Evolutionary conservation across 2,888 invertebrate genomes (phyloP), one percentile per base, ranked within the genome.

Genomic region (Endomychus coccineus): DNA sequence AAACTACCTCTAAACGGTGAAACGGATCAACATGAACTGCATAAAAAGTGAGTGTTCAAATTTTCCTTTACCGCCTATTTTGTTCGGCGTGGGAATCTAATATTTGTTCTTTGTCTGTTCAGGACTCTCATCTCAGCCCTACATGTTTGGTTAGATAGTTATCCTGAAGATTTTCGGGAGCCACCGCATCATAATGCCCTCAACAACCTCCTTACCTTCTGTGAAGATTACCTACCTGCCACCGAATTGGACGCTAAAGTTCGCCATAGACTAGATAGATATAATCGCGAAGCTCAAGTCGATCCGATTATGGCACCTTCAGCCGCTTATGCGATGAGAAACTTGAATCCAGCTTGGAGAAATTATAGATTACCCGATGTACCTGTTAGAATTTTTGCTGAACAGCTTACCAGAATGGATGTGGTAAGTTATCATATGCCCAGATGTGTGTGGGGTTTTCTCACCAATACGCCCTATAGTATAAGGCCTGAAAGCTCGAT

Each of bases 341-440:
- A 56, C 23, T 44, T 46, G 51, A 38, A 64, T 51, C 45, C 54
- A 48, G 32, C 52, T 17, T 63, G 66, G 64, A 55, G 58, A 35
- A 71, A 73, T 43, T 88, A 85, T 67, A 78, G 79, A 44, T 80
- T 89, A 64, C 88, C 87, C 36, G 82, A 87, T 62, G 82, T 90
- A 50, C 84, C 88, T 39, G 86, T 86, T 55, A 78, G 84, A 16
- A 89, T 87, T 64, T 92, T 97, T 70, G 98, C 98, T 49, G 92
- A 96, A 65, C 97, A 98, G 69, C 77, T 98, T 52, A 98, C 97
- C 16, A 79, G 89, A 52, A 92, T 94, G 83, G 97, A 98, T 71
- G 88, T 89, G 73, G 82, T 81, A 64, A 69, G 71, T 62, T 24
- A 10, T n/a, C n/a, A n/a, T n/a, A n/a, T n/a, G n/a, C n/a, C n/a